Evolutionary conservation across 2,888 invertebrate species (phyloP), one percentile per base, ranked within the genome.

Genomic region (Galeruca laticollis): DNA sequence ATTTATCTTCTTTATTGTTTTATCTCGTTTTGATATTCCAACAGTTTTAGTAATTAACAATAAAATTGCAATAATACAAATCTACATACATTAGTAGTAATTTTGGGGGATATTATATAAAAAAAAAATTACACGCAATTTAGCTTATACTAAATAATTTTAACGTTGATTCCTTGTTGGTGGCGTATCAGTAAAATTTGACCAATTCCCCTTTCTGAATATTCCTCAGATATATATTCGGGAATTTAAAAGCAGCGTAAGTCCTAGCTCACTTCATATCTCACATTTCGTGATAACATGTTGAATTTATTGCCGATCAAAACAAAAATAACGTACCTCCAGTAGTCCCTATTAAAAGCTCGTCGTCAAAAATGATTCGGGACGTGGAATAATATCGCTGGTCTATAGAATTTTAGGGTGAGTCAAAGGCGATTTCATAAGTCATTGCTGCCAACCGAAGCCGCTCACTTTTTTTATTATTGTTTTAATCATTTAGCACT

Each of bases 291-390:
- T 77, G 80, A 79, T 81, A 80, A 79, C 80, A 77, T 78, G 79
- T 75, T 70, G 74, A 78, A 81, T 81, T 80, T 80, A 79, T 81
- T 76, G 79, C 79, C 78, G 76, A 75, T 77, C 77, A 72, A 77
- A 81, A 79, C 79, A 79, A 80, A 80, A 80, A 80, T 79, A 78
- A 77, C 75, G 77, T 74, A 80, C 77, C 63, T 69, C 56, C 71
- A 69, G 54, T 66, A 66, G 66, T 69, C 70, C 26, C 70, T 31
- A 35, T n/a, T 49, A 31, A 65, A 72, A 52, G 61, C 64, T 52
- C 61, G 40, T 52, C 31, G 68, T 15, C 51, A 54, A 52, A 52
- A 68, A 64, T 70, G 67, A 54, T 43, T 67, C 60, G 54, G 60
- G 37, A 18, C 40, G 63, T 43, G 49, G 63, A 72, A 54, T 70